Evolutionary conservation across 2,113 vertebrate species (phyloP), one percentile per base, ranked within the genome.

Genomic region (Beaufortia kweichowensis): DNA sequence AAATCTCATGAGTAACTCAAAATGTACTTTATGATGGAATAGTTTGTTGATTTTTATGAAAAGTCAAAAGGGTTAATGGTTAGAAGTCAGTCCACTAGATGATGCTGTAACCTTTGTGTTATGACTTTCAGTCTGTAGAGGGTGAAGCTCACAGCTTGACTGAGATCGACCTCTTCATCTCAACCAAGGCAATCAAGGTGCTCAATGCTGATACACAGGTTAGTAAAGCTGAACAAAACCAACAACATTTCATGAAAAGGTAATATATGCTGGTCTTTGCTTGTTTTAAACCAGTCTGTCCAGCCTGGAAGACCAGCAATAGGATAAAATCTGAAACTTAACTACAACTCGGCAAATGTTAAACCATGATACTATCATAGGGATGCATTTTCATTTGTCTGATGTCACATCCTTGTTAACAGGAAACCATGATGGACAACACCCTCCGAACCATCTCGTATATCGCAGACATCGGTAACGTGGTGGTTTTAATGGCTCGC

Each of bases 361-460:
- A 9, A 39, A 7, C 33, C 33, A 35, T 4, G 10, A 9, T 39
- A 9, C 35, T 39, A 5, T 39, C 35, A 39, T 39, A 7, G 10
- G 10, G 35, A 39, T 2, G 35, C 35, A n/a, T n/a, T 43, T 15
- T 50, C 17, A 26, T 33, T 35, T 35, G 15, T 11, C 23, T 79
- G 55, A 80, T 31, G 7, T 21, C 48, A 24, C 21, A 50, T 56
- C 66, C 19, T 57, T 61, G 50, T 63, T 0, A 0, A 0, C 71
- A 99, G 97, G 97, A 98, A 43, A 94, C 96, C 0, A 96, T 99
- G 95, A 98, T 99, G 96, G 97, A 98, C 88, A 97, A 98, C 0
- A 95, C 97, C 0, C 86, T 99, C 86, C 94, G 97, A 70, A 98
- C 96, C 56, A 99, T 99, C 89, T 99, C 97, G 0, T 99, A 98